These are phyloP conservation scores for Oxyruncus cristatus DNA, from an alignment of 2,113 vertebrate species.

Conservation along the genomic window DNA sequence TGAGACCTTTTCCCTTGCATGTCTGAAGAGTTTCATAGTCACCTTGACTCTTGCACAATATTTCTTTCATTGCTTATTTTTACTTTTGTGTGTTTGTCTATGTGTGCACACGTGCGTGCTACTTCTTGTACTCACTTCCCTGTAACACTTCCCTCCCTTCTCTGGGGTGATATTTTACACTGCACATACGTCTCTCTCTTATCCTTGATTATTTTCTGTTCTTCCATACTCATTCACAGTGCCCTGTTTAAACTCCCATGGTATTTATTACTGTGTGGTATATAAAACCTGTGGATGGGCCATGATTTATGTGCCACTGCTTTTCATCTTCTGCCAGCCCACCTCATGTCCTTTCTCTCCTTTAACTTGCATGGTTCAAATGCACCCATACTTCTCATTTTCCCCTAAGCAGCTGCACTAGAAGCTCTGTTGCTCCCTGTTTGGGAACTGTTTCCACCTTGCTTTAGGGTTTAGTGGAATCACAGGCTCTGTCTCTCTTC, in stretches of 20 bases:
- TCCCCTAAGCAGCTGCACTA: background rate
- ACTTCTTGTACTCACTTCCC: background rate
- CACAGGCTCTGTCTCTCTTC: background rate
- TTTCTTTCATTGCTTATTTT: background rate
- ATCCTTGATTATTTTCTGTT: background rate
- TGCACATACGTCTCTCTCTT: background rate
- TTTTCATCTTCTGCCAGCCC: background rate
- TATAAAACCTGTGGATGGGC: background rate
- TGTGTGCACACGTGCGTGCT: accelerated
- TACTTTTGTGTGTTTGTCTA: background rate
- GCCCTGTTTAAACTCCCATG: background rate
- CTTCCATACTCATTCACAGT: background rate
- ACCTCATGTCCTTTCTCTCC: background rate
- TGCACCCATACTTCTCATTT: accelerated
- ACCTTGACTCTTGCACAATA: background rate
- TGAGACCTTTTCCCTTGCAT: background rate
- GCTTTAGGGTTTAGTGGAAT: background rate
- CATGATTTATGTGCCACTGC: background rate
- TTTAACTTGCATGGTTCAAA: background rate
- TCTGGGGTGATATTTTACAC: background rate
- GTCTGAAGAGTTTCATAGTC: conserved; percentile 23
- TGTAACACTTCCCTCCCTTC: background rate
- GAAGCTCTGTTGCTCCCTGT: background rate
- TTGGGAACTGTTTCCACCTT: background rate
- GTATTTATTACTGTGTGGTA: background rate